Evolutionary conservation across 2,888 invertebrate genomes (phyloP).

Genomic region (Clitarchus hookeri): DNA sequence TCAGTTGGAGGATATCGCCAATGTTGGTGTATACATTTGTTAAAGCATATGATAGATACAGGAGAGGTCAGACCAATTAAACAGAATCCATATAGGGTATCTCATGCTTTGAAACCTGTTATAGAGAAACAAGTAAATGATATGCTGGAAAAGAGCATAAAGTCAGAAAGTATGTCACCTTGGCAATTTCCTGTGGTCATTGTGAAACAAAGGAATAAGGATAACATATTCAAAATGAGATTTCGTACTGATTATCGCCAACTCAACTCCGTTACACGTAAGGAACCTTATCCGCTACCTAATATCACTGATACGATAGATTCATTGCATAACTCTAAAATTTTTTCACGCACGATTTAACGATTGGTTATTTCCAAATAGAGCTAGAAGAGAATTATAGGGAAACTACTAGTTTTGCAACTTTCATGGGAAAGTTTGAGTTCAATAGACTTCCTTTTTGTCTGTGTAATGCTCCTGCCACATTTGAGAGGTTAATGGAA

Average conservation of each 20-base stretch:
- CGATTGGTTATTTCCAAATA: not conserved
- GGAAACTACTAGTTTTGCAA: not conserved
- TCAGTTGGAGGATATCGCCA: not conserved
- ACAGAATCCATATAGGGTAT: not conserved
- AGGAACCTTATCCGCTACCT: not conserved
- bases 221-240: not conserved
- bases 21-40: not conserved
- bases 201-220: not conserved
- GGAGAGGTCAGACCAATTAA: not conserved
- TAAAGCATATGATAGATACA: not conserved
- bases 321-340: not conserved
- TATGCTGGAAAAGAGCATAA: not conserved
- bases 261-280: not conserved
- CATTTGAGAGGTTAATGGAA: not conserved
- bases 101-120: not conserved
- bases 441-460: not conserved
- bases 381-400: not conserved
- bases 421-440: not conserved
- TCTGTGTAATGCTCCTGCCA: not conserved
- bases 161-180: not conserved
- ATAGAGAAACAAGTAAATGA: not conserved
- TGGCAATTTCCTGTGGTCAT: not conserved
- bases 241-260: not conserved
- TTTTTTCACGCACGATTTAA: not conserved
- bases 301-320: not conserved